A percentile compares a stretch with the other conserved stretches of the same genome.
Conservation (phyloP, 2,888 invertebrate species). For the Epirrhoe alternata region DNA sequence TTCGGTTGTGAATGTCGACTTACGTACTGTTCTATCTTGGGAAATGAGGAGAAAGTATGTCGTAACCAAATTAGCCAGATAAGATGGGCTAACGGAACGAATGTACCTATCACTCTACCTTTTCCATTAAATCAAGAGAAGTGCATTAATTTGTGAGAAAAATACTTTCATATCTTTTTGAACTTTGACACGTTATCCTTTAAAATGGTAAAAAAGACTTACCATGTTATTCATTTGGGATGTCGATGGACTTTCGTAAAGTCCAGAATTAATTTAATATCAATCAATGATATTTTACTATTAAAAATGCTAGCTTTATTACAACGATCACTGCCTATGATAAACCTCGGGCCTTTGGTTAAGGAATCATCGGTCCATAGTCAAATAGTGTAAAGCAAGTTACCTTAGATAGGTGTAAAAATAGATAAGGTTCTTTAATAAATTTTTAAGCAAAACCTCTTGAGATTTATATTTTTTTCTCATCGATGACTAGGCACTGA, state of each 20-base stretch:
- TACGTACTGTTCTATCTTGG: neutral
- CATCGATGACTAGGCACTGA: neutral
- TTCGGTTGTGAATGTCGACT: neutral
- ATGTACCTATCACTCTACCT: no score
- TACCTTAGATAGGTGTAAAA: conserved; percentile 75
- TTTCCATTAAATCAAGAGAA: no score
- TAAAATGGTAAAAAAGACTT: no score
- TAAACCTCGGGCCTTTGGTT: conserved; percentile 53
- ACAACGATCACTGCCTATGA: conserved; percentile 71
- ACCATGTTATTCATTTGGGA: no score
- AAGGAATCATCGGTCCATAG: conserved; percentile 45
- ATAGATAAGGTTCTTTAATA: conserved; percentile 66
- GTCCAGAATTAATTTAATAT: no score
- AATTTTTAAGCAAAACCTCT: conserved; percentile 46
- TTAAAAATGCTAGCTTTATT: neutral
- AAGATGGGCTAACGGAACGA: no score
- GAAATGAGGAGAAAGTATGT: no score
- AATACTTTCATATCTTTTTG: no score
- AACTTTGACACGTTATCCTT: no score
- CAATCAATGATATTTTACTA: neutral
- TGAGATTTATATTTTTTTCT: conserved; percentile 12
- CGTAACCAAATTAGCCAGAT: no score
- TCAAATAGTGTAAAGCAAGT: conserved; percentile 57
- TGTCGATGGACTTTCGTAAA: no score
- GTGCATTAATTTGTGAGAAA: no score